Evolutionary conservation across 1,140 invertebrate genomes (phyloP).

Genomic region (Drosophila busckii): DNA sequence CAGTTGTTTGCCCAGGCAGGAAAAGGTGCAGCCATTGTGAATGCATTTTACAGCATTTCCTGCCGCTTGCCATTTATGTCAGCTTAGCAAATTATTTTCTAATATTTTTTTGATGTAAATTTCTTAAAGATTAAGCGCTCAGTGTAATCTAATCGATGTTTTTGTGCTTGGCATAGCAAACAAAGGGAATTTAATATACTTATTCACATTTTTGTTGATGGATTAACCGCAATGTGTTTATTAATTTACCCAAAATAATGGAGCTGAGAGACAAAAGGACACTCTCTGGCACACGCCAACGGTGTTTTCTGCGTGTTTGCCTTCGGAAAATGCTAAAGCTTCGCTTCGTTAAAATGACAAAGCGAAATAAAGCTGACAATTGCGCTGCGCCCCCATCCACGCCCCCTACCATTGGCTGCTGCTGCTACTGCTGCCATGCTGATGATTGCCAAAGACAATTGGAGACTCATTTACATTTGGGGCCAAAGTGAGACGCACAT

Average conservation of each 20-base stretch:
- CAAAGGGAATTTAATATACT: constrained; percentile 1
- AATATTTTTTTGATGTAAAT: too few relatives aligned
- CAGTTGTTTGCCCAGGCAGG: constrained; percentile 13
- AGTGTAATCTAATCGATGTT: too few relatives aligned
- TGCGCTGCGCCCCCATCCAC: constrained; percentile 19
- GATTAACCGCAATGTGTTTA: constrained; percentile 28
- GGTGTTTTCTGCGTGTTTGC: constrained; percentile 41
- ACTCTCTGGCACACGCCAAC: constrained; percentile 16
- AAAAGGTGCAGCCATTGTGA: constrained; percentile 37
- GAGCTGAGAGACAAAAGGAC: constrained; percentile 34
- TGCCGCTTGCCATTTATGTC: too few relatives aligned
- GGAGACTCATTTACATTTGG: constrained; percentile 54
- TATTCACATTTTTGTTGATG: too few relatives aligned
- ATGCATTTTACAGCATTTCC: constrained; percentile 10
- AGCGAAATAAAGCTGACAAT: constrained; percentile 54
- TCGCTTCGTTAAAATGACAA: constrained; percentile 55
- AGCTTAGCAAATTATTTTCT: too few relatives aligned
- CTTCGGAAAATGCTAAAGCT: constrained; percentile 33
- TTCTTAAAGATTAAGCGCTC: too few relatives aligned
- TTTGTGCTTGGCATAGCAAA: neutral
- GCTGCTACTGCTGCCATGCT: neutral
- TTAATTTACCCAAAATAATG: constrained; percentile 29
- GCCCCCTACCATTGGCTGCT: constrained; percentile 1
- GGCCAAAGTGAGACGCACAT: constrained; percentile 13
- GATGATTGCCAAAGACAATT: constrained; percentile 42